Evolutionary conservation across 2,113 vertebrate genomes (phyloP), one percentile per base, ranked within the genome.

Genomic region (Tautogolabrus adspersus): DNA sequence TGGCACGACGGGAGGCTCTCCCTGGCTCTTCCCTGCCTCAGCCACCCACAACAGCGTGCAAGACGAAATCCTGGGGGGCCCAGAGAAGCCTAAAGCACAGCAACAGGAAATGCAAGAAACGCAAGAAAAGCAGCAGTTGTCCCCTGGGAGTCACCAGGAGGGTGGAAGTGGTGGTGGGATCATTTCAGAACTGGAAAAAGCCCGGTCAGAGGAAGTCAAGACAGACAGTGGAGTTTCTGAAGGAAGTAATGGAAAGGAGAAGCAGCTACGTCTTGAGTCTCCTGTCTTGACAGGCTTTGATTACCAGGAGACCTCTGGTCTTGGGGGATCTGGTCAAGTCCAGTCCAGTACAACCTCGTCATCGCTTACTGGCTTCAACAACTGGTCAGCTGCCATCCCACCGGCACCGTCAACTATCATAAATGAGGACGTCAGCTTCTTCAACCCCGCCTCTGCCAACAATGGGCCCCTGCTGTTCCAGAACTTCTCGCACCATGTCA

Each of bases 401-500:
- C 96, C 96, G 66, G 97, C 97, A n/a, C 97, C 97, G 26, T 98
- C 97, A 85, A 96, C 97, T 78, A 97, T 99, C 85, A 97, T 99
- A 88, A 98, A 97, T 16, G 98, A 99, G 93, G 98, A 99, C 81
- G 97, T 98, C 82, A 97, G 97, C 90, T 99, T 99, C 94, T 99
- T 99, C 88, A 98, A 98, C 93, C 96, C 98, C 23, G 93, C 97
- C 65, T 97, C 97, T 7, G 97, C 97, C 90, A 99, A 96, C 93
- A 99, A 97, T 52, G 98, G 97, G 90, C 96, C 98, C 85, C 93
- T 99, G 93, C 96, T 99, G 85, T 99, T 99, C 93, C 98, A 99
- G 93, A 99, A 99, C 96, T 99, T 99, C 87, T 97, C 98, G 42
- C 98, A 99, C 85, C 97, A 99, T 0, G 97, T 99, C 88, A 97